These are phyloP conservation scores for Ammodytes dubius DNA, from an alignment of 2,113 vertebrate genomes.

Conservation along the genomic window DNA sequence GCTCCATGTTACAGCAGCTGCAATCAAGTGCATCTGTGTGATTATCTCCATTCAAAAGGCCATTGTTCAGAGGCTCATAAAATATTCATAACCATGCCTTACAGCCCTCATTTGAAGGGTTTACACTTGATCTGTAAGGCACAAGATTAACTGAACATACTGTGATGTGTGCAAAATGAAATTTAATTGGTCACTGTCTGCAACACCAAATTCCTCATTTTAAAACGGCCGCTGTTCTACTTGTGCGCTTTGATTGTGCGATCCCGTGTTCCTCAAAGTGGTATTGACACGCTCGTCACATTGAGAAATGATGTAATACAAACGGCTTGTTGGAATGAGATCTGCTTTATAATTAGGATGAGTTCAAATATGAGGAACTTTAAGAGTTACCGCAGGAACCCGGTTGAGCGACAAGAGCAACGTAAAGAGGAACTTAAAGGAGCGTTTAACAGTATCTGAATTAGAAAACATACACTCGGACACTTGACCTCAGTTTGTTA, in stretches of 20 bases:
- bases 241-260: slow-evolving; percentile 8
- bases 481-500: background rate
- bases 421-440: slow-evolving; percentile 45
- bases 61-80: slow-evolving; percentile 66
- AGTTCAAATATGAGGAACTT: slow-evolving; percentile 37
- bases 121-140: slow-evolving; percentile 39
- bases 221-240: slow-evolving; percentile 24
- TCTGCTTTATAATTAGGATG: background rate
- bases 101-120: slow-evolving; percentile 38
- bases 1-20: slow-evolving; percentile 51
- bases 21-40: slow-evolving; percentile 62
- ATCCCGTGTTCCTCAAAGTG: slow-evolving; percentile 28
- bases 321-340: slow-evolving; percentile 25
- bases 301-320: slow-evolving; percentile 12
- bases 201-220: slow-evolving; percentile 54
- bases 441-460: slow-evolving; percentile 18
- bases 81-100: slow-evolving; percentile 69
- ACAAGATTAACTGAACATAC: slow-evolving; percentile 49
- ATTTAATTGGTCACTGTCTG: slow-evolving; percentile 30
- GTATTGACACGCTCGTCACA: background rate
- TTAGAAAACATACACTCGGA: no score
- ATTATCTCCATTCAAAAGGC: slow-evolving; percentile 57
- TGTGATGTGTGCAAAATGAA: slow-evolving; percentile 40
- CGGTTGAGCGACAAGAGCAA: slow-evolving; percentile 14
- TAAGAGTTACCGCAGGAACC: slow-evolving; percentile 12